These are phyloP conservation scores for Drymonia ruficornis DNA, from an alignment of 2,888 invertebrate genomes.

Conservation along the genomic window DNA sequence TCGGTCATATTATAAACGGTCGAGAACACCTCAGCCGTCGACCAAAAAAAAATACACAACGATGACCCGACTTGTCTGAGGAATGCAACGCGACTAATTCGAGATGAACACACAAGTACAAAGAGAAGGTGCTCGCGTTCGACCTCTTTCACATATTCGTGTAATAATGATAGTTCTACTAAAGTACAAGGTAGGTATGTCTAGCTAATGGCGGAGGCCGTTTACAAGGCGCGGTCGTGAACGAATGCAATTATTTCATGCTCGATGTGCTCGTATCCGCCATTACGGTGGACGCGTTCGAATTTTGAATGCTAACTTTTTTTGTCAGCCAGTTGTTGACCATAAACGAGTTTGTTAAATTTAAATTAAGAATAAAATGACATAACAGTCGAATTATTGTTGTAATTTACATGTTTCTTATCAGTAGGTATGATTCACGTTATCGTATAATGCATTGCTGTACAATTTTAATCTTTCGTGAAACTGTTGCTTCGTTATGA, in stretches of 20 bases:
- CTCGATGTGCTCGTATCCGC: slow-evolving; percentile 70
- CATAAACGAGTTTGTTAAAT: neutral
- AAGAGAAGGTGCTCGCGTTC: slow-evolving; percentile 43
- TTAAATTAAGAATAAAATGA: slow-evolving; percentile 2
- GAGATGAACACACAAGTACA: slow-evolving; percentile 57
- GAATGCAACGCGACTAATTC: slow-evolving; percentile 71
- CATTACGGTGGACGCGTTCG: slow-evolving; percentile 61
- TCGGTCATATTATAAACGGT: slow-evolving; percentile 60
- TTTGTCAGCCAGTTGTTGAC: neutral
- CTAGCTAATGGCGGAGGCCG: slow-evolving; percentile 62
- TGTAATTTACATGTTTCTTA: slow-evolving; percentile 24
- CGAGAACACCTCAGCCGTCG: slow-evolving; percentile 54
- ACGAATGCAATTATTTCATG: slow-evolving; percentile 76
- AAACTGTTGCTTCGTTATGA: slow-evolving; percentile 46
- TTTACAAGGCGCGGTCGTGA: slow-evolving; percentile 72
- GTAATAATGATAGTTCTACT: slow-evolving; percentile 64
- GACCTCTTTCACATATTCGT: slow-evolving; percentile 60
- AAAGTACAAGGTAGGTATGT: slow-evolving; percentile 59
- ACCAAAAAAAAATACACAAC: slow-evolving; percentile 56
- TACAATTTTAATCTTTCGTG: slow-evolving; percentile 42
- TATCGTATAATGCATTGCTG: slow-evolving; percentile 15
- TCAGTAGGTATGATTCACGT: slow-evolving; percentile 30
- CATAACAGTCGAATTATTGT: slow-evolving; percentile 12
- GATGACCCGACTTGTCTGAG: slow-evolving; percentile 69
- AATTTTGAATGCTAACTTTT: slow-evolving; percentile 37